These are phyloP conservation scores for Glyphotaelius pellucidus DNA, from an alignment of 2,888 invertebrate species.

Conservation along the genomic window DNA sequence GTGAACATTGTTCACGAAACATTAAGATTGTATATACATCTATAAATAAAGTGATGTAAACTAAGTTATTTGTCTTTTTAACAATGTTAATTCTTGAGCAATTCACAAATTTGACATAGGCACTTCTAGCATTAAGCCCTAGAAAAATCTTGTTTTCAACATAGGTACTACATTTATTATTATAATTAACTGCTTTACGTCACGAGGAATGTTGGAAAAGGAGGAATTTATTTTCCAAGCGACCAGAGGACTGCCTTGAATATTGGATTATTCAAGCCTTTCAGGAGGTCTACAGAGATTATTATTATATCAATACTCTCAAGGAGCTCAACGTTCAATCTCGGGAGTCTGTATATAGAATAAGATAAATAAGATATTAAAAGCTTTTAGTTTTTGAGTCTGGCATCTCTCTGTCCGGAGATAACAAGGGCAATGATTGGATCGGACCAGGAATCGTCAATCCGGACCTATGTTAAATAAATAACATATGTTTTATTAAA, in stretches of 20 bases:
- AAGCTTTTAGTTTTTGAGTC: slow-evolving; percentile 66
- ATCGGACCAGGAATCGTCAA: slow-evolving; percentile 31
- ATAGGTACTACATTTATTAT: too few relatives aligned
- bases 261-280: neutral
- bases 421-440: slow-evolving; percentile 59
- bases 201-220: neutral
- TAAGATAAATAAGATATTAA: slow-evolving; percentile 66
- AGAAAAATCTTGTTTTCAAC: neutral
- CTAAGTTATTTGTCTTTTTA: too few relatives aligned
- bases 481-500: neutral
- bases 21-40: too few relatives aligned
- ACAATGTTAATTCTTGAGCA: too few relatives aligned
- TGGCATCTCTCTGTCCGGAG: slow-evolving; percentile 61
- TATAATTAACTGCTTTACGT: neutral
- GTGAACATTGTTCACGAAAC: too few relatives aligned
- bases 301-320: neutral
- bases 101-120: too few relatives aligned
- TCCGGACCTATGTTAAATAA: neutral
- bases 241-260: neutral
- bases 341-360: slow-evolving; percentile 63
- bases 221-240: neutral
- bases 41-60: too few relatives aligned
- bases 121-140: too few relatives aligned
- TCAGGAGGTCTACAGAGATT: neutral
- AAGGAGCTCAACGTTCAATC: neutral